Evolutionary conservation across 1,140 invertebrate species (phyloP), one percentile per base, ranked within the genome.

Genomic region (Heterodera carotae): DNA sequence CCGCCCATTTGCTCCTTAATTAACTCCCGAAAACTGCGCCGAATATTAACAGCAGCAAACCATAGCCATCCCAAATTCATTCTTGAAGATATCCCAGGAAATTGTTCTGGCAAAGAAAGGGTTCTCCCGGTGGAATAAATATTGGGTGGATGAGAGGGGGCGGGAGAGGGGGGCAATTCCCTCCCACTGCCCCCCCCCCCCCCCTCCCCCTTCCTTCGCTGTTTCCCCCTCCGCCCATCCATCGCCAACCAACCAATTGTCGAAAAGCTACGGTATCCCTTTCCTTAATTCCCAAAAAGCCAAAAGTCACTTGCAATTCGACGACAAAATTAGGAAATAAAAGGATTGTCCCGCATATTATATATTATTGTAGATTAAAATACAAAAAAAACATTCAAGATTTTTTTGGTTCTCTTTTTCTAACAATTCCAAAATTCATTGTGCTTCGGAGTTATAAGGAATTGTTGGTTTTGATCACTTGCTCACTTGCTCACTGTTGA

Each of bases 1-100:
- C 48, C 62, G 48, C 48, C 48, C 62, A 66, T 66, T 66, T 66
- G 62, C 62, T 25, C 62, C 62, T 66, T 66, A 66, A 66, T 66
- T 66, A 66, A 34, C 62, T 66, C 62, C 62, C 62, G 25, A 29
- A 43, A 53, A 53, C 48, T 53, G 48, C 48, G 18, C 15, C 48
- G 39, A 43, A 43, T 18, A 53, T 22, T 15, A 10, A 6, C 39
- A 43, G 39, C 39, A 43, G 39, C 6, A 43, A 12, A 53, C 4
- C 48, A 15, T 5, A 53, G 18, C 48, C 12, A 53, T 53, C 15
- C 48, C 48, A 53, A 53, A 53, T 53, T 53, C 48, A 53, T 53
- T 53, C 48, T 53, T 53, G 48, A 53, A 18, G 12, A 15, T 53
- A 22, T 22, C 48, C 48, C 12, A 53, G 18, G 48, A 22, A 53